Conservation (phyloP, 2,797 vertebrate species). For the Toxotes lorentzi region DNA sequence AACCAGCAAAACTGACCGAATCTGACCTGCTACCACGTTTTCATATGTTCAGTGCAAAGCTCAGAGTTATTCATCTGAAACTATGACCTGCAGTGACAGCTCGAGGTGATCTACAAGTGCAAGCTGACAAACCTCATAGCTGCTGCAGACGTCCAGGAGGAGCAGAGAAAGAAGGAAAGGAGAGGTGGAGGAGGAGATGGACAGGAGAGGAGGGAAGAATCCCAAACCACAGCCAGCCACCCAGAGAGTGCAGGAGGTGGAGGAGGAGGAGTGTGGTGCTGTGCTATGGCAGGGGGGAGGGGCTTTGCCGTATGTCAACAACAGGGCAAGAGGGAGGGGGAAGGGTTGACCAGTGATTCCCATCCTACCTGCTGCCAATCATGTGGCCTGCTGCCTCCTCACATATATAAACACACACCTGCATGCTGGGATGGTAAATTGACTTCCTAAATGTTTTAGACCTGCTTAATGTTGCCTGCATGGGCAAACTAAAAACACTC, state of each 20-base stretch:
- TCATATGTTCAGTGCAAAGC: conserved; percentile 11
- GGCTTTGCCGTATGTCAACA: conserved; percentile 58
- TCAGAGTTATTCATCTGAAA: not conserved
- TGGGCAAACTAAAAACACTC: not conserved
- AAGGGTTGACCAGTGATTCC: conserved; percentile 13
- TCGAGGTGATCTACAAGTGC: conserved; percentile 18
- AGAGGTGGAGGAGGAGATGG: conserved; percentile 50
- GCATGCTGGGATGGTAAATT: not conserved
- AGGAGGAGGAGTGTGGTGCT: conserved; percentile 29
- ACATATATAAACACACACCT: not conserved
- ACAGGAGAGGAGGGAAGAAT: conserved; percentile 59
- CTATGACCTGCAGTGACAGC: not conserved
- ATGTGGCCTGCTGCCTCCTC: conserved; percentile 3
- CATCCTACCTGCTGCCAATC: conserved; percentile 51
- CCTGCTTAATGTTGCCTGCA: not conserved
- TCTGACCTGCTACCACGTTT: conserved; percentile 1
- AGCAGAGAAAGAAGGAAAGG: conserved; percentile 40
- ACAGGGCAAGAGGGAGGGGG: conserved; percentile 11
- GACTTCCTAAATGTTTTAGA: not conserved
- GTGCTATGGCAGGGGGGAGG: conserved; percentile 60
- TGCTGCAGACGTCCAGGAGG: conserved; percentile 67
- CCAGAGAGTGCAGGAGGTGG: conserved; percentile 51
- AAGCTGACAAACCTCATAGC: conserved; percentile 74
- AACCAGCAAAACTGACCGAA: conserved; percentile 1
- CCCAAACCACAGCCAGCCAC: conserved; percentile 50